A percentile compares a stretch with the other conserved stretches of the same genome.
Evolutionary conservation across 1,140 invertebrate genomes (phyloP).

Genomic region (Dreissena polymorpha): DNA sequence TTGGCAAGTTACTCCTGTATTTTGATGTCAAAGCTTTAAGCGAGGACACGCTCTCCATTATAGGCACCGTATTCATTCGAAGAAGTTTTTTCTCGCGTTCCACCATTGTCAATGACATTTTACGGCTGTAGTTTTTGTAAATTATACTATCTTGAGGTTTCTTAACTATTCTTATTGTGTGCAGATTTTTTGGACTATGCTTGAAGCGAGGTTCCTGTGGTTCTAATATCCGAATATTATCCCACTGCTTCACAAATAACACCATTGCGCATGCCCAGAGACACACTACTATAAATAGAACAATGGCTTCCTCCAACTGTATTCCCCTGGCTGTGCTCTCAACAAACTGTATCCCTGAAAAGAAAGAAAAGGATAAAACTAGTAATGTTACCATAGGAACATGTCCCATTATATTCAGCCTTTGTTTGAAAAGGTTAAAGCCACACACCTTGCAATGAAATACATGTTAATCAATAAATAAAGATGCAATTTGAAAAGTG

Average conservation of each 20-base stretch:
- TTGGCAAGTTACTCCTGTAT: constrained; percentile 18
- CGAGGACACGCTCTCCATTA: constrained; percentile 63
- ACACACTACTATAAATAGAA: constrained; percentile 67
- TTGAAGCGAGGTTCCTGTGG: constrained; percentile 69
- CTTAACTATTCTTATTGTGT: constrained; percentile 73
- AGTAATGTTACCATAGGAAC: neutral
- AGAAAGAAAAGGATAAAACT: neutral
- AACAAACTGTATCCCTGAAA: constrained; percentile 40
- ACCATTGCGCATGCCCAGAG: constrained; percentile 71
- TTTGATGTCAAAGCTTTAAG: constrained; percentile 31
- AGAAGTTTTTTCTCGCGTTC: constrained; percentile 72
- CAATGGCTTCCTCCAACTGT: constrained; percentile 66
- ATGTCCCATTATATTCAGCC: neutral
- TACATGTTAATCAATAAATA: too few species aligned
- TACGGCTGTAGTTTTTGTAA: constrained; percentile 74
- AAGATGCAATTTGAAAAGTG: too few species aligned
- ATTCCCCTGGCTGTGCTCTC: constrained; percentile 21
- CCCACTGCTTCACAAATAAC: constrained; percentile 73
- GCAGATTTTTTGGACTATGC: constrained; percentile 75
- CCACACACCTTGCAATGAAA: neutral
- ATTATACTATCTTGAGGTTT: constrained; percentile 75
- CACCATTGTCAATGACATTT: constrained; percentile 74
- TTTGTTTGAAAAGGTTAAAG: neutral
- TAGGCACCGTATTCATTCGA: constrained; percentile 71
- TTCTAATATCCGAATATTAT: constrained; percentile 72